Percentiles rank a stretch among this genome's conserved stretches.
Evolutionary conservation across 2,888 invertebrate species (phyloP).

Genomic region (Catocala nupta): DNA sequence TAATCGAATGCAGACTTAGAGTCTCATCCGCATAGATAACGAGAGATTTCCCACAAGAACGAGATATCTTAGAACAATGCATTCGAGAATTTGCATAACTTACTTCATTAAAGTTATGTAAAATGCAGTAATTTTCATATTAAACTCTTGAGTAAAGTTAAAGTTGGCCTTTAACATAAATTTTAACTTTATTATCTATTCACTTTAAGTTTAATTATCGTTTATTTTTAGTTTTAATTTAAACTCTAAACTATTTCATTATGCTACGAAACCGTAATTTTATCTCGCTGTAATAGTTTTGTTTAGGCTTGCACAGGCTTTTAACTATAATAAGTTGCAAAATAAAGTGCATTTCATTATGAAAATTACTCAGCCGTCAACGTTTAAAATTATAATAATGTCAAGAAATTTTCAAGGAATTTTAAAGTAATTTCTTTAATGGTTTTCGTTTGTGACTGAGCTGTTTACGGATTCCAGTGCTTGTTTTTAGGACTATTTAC

Average conservation of each 20-base stretch:
- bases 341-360: neutral
- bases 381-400: neutral
- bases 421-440: neutral
- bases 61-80: constrained; percentile 32
- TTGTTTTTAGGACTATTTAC: too few species aligned
- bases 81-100: constrained; percentile 30
- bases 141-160: neutral
- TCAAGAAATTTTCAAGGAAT: constrained; percentile 7
- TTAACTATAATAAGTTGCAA: neutral
- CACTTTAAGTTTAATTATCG: too few species aligned
- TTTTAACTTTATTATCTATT: too few species aligned
- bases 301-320: neutral
- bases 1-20: constrained; percentile 27
- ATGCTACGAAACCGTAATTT: neutral
- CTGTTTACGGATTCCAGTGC: too few species aligned
- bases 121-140: constrained; percentile 5
- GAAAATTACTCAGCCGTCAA: constrained; percentile 2
- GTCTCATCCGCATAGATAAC: constrained; percentile 40
- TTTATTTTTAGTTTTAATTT: too few species aligned
- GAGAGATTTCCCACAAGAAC: constrained; percentile 49
- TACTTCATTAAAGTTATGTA: constrained; percentile 23
- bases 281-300: neutral
- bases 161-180: too few species aligned
- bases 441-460: neutral
- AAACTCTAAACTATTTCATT: too few species aligned